Evolutionary conservation across 2,797 vertebrate species (phyloP).

Genomic region (Notamacropus eugenii): DNA sequence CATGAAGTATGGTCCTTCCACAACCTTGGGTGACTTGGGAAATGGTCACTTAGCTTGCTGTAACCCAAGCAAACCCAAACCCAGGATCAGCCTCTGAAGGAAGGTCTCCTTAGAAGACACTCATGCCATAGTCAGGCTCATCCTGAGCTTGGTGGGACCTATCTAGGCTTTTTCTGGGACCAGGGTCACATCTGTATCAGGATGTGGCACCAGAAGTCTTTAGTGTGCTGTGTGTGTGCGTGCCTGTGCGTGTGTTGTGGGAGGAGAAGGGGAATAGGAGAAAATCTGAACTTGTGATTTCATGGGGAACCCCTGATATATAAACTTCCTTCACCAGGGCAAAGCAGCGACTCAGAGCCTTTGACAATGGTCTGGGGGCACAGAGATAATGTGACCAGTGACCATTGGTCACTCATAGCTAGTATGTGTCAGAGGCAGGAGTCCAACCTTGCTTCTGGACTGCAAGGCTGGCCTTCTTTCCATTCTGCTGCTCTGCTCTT

Average conservation of each 20-base stretch:
- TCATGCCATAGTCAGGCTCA: background rate
- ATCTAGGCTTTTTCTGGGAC: background rate
- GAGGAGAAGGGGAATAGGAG: background rate
- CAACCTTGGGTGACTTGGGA: background rate
- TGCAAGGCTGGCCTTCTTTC: background rate
- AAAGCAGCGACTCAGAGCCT: too few relatives aligned
- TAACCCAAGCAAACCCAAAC: background rate
- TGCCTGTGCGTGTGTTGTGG: background rate
- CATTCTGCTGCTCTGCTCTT: background rate
- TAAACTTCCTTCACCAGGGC: background rate
- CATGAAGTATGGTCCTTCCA: background rate
- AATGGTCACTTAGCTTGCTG: background rate
- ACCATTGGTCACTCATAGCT: background rate
- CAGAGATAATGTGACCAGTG: background rate
- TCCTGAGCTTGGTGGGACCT: background rate
- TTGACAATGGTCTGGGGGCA: background rate
- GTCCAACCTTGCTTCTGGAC: background rate
- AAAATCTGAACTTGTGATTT: background rate
- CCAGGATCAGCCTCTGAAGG: background rate
- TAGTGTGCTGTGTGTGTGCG: background rate
- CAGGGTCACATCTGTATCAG: background rate
- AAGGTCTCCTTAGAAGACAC: background rate
- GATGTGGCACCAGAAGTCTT: background rate
- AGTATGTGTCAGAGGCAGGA: background rate
- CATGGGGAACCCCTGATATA: background rate